Percentiles rank a stretch among this genome's conserved stretches.
Evolutionary conservation across 2,888 invertebrate species (phyloP).

Genomic region (Drosophila borborema): DNA sequence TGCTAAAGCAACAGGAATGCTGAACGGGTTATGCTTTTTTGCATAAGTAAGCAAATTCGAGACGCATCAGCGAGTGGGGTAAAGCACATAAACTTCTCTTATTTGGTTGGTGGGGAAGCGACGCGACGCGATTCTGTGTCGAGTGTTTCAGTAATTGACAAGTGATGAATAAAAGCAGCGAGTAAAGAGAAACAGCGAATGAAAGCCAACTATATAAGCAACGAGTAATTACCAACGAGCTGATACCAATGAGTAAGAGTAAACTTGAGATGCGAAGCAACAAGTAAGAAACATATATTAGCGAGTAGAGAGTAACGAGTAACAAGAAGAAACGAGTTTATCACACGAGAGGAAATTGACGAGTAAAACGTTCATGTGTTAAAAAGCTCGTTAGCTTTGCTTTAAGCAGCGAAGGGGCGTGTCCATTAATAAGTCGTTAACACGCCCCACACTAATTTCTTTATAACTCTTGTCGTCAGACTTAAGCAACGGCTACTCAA

Average conservation of each 20-base stretch:
- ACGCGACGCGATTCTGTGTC: not conserved
- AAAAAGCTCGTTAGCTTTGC: not conserved
- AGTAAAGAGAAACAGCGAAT: not conserved
- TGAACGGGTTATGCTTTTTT: slow-evolving; percentile 24
- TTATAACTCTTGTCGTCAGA: slow-evolving; percentile 9
- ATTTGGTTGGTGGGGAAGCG: not conserved
- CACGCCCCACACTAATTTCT: slow-evolving; percentile 16
- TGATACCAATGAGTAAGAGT: not conserved
- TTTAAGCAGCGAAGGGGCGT: not conserved
- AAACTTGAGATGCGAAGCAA: not conserved
- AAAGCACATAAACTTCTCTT: not conserved
- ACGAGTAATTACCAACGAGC: not conserved
- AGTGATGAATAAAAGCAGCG: not conserved
- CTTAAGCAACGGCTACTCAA: slow-evolving; percentile 31
- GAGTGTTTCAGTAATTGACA: not conserved
- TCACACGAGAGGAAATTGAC: not conserved
- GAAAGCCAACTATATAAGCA: not conserved
- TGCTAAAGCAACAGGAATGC: slow-evolving; percentile 18
- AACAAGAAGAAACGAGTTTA: too few species aligned
- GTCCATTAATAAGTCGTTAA: slow-evolving; percentile 18
- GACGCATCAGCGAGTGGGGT: not conserved
- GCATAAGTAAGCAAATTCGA: slow-evolving; percentile 29
- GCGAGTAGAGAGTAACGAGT: too few species aligned
- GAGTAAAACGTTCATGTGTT: not conserved
- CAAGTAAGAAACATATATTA: not conserved